Conservation (phyloP, 2,797 vertebrate species). For the Setipinna tenuifilis region DNA sequence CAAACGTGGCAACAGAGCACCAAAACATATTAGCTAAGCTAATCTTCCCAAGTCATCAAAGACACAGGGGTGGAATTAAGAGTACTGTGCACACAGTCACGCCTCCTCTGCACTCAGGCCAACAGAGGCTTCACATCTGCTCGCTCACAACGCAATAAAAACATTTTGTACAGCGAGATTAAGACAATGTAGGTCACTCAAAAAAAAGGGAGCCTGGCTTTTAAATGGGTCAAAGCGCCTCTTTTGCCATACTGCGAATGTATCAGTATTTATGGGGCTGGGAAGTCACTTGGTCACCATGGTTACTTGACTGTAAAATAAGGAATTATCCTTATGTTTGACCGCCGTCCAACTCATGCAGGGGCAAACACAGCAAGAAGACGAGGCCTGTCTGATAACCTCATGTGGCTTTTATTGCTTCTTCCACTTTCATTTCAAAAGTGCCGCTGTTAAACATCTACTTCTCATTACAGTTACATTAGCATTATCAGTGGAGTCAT, state of each 20-base stretch:
- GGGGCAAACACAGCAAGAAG: not conserved
- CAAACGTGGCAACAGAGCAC: not conserved
- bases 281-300: constrained; percentile 7
- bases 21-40: not conserved
- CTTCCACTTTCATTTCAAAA: not conserved
- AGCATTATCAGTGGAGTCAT: not conserved
- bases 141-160: not conserved
- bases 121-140: not conserved
- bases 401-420: not conserved
- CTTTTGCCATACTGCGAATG: not conserved
- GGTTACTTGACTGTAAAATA: not conserved
- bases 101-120: not conserved
- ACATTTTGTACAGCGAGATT: constrained; percentile 32
- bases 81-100: constrained; percentile 1
- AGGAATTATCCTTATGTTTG: not conserved
- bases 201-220: constrained; percentile 26
- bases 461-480: not conserved
- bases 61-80: not conserved
- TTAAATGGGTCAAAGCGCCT: constrained; percentile 37
- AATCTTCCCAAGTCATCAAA: not conserved
- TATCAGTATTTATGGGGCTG: constrained; percentile 2
- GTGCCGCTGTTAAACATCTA: not conserved
- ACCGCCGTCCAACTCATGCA: not conserved
- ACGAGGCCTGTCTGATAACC: not conserved
- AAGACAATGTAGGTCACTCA: constrained; percentile 44